phyloP scores from a whole-genome alignment of 2,888 invertebrate genomes.

The Pachliopta kotzebuea region DNA sequence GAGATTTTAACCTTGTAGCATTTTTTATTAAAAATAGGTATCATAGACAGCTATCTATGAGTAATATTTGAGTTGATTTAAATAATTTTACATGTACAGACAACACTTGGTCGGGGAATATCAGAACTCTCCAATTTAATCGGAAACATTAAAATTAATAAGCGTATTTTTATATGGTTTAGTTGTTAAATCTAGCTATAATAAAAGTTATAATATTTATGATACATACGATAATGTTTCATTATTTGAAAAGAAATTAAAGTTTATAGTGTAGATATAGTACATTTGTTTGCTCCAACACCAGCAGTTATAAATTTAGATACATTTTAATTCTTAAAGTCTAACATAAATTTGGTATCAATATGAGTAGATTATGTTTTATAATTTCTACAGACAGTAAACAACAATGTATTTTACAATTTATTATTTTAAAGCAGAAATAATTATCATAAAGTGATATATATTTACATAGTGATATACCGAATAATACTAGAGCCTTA shows the following conservation, averaged over 20 bases:
- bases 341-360: slow-evolving; percentile 24
- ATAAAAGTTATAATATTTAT: slow-evolving; percentile 33
- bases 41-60: slow-evolving; percentile 53
- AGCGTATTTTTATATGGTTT: slow-evolving; percentile 79
- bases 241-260: slow-evolving; percentile 49
- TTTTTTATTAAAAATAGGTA: slow-evolving; percentile 29
- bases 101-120: slow-evolving; percentile 79
- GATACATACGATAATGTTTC: slow-evolving; percentile 29
- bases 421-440: neutral
- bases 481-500: too few species aligned
- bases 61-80: slow-evolving; percentile 67
- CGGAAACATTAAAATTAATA: slow-evolving; percentile 80
- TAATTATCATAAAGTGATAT: neutral
- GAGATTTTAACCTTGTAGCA: slow-evolving; percentile 6
- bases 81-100: slow-evolving; percentile 60
- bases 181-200: slow-evolving; percentile 55
- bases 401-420: neutral
- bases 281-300: slow-evolving; percentile 56
- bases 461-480: too few species aligned
- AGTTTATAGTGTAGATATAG: slow-evolving; percentile 36
- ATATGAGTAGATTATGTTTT: neutral
- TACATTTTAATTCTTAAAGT: slow-evolving; percentile 41
- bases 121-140: slow-evolving; percentile 76
- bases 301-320: slow-evolving; percentile 60
- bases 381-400: neutral